Conservation (phyloP, 1,140 invertebrate genomes). For the Sycophaga agraensis region DNA sequence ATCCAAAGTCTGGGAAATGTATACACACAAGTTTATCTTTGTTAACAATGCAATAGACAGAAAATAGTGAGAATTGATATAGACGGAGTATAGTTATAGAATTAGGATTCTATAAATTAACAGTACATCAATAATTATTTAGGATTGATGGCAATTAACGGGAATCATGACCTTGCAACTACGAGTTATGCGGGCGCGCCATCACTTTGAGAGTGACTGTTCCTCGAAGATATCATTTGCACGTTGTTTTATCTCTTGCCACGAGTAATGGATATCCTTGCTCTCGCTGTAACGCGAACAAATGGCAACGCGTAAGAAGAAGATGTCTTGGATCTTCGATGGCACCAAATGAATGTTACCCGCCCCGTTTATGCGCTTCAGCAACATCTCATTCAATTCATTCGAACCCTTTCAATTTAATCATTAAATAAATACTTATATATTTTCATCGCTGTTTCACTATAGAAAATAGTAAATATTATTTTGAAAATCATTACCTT, state of each 20-base stretch:
- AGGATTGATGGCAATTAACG: constrained; percentile 53
- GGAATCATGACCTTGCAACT: constrained; percentile 47
- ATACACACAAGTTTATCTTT: too few relatives aligned
- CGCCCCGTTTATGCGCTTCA: constrained; percentile 86
- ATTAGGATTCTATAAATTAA: not conserved
- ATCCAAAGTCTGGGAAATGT: too few relatives aligned
- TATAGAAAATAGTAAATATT: too few relatives aligned
- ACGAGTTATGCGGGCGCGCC: constrained; percentile 51
- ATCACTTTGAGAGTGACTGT: constrained; percentile 55
- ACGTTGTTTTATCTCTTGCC: constrained; percentile 79
- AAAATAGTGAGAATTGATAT: too few relatives aligned
- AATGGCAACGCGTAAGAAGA: constrained; percentile 88
- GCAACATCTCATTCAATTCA: constrained; percentile 77
- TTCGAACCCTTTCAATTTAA: constrained; percentile 67
- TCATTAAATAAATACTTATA: too few relatives aligned
- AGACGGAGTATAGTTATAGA: too few relatives aligned
- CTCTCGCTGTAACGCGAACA: constrained; percentile 84
- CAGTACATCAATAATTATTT: constrained; percentile 14
- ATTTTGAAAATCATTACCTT: constrained; percentile 63
- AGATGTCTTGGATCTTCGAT: constrained; percentile 79
- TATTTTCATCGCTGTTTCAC: too few relatives aligned
- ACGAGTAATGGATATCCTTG: constrained; percentile 82
- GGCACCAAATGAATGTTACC: constrained; percentile 94
- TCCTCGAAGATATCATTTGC: constrained; percentile 67
- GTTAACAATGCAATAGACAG: too few relatives aligned